These are phyloP conservation scores for Ictalurus punctatus DNA, from an alignment of 2,113 vertebrate species.

Conservation along the genomic window DNA sequence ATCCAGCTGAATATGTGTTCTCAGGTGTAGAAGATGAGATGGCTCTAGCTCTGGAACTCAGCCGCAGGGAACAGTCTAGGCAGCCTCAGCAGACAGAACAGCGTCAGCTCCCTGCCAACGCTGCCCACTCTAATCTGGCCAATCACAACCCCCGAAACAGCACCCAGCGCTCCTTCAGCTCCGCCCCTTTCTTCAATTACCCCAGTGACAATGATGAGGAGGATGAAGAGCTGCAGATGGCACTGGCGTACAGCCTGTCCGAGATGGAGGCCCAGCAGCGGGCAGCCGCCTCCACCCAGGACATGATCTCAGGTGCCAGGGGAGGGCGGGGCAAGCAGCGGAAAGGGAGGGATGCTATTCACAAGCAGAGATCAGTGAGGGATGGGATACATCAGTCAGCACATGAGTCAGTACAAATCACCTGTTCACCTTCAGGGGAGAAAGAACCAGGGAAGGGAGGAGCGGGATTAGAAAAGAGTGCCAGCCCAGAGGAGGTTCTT, in stretches of 20 bases:
- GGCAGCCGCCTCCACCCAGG: conserved; percentile 71
- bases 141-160: conserved; percentile 36
- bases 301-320: conserved; percentile 75
- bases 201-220: conserved; percentile 74
- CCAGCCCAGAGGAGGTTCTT: conserved; percentile 39
- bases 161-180: conserved; percentile 72
- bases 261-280: conserved; percentile 90
- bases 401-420: conserved; percentile 35
- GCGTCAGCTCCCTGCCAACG: conserved; percentile 65
- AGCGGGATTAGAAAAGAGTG: conserved; percentile 35
- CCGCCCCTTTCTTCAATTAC: conserved; percentile 75
- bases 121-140: conserved; percentile 29
- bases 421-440: conserved; percentile 34
- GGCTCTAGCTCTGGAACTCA: conserved; percentile 89
- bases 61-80: conserved; percentile 81
- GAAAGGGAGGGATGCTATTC: conserved; percentile 16
- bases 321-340: conserved; percentile 39
- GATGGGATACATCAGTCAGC: conserved; percentile 20
- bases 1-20: conserved; percentile 21
- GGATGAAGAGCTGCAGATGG: conserved; percentile 92
- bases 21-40: conserved; percentile 89
- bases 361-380: conserved; percentile 31
- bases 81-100: conserved; percentile 52
- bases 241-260: conserved; percentile 95
- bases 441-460: conserved; percentile 21